Base-by-base conservation (phyloP, 2,797 vertebrate genomes). In the Luscinia luscinia region DNA sequence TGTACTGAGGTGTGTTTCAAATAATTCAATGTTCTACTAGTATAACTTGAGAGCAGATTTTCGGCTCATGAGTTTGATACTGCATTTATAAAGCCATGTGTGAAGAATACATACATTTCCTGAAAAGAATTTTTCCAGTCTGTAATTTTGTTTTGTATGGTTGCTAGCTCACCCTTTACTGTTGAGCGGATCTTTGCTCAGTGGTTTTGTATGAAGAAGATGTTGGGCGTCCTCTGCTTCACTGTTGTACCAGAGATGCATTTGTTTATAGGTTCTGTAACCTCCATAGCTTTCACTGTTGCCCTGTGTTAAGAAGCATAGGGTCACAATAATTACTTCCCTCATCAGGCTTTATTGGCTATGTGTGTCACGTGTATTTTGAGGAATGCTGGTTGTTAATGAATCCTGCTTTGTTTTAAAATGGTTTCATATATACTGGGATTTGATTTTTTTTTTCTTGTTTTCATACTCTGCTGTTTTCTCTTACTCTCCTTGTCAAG, bases 401-500 rank as follows among this genome's bases (percentile, higher is more conserved):
- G 67, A 94, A 95, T 96, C 95, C 94, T 95, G 93, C 96, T 96
- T 95, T 97, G 84, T 96, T 97, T 96, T 94, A 86, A 94, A 91
- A 95, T 95, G 95, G 96, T 94, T 96, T 96, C 96, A 34, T 96
- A 90, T 88, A 96, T 97, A 97, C 95, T 97, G 96, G 97, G 97
- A 92, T 97, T 98, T 96, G 98, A 98, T 98, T 97, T 98, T 98
- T 98, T 98, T 96, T 98, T 98, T 98, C 98, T 96, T 97, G 97
- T 98, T 97, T 97, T 98, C 99, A 98, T 98, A 98, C 98, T 98
- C 98, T 98, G 97, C 98, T 99, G 98, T 98, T 97, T 97, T 97
- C 98, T 97, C 98, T 98, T 98, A 98, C 97, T 97, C 97, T 98
- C 97, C 98, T 97, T 98, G 95, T 97, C 97, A 99, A 99, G 99